These are phyloP conservation scores for Poecilia latipinna DNA, from an alignment of 2,113 vertebrate genomes.

Conservation along the genomic window DNA sequence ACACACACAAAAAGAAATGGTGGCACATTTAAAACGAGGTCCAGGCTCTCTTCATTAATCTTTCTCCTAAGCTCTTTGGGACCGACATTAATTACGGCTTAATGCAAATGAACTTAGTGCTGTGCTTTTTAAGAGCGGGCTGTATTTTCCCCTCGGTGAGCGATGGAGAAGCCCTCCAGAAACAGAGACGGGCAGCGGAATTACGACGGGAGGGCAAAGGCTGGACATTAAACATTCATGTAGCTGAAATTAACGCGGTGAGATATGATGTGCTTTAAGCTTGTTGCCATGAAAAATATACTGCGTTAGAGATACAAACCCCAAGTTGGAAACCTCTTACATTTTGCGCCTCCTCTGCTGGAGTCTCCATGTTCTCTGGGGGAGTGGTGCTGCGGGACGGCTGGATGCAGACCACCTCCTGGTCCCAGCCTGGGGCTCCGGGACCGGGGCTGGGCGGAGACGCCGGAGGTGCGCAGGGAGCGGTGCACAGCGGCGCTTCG, in stretches of 20 bases:
- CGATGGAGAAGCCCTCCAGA: conserved; percentile 19
- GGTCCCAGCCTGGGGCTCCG: conserved; percentile 78
- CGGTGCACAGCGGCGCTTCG: conserved; percentile 76
- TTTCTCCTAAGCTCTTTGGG: conserved; percentile 56
- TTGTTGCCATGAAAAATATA: neutral
- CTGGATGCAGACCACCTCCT: conserved; percentile 93
- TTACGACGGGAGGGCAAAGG: neutral
- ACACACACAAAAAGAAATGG: conserved; percentile 15
- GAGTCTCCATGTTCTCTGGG: conserved; percentile 90
- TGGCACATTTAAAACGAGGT: neutral
- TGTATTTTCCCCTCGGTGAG: conserved; percentile 22
- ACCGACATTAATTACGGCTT: conserved; percentile 72
- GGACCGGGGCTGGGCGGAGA: conserved; percentile 30
- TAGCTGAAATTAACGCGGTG: neutral
- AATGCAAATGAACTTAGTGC: conserved; percentile 66
- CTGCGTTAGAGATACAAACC: neutral
- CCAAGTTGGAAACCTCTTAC: conserved; percentile 27
- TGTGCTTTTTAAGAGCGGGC: conserved; percentile 40
- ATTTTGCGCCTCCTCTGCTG: conserved; percentile 79
- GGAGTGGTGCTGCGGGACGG: conserved; percentile 91
- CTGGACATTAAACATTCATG: neutral
- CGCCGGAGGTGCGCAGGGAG: conserved; percentile 70
- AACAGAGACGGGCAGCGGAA: conserved; percentile 6
- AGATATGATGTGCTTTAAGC: neutral
- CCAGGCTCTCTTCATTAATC: conserved; percentile 42